Conservation (phyloP, 2,113 vertebrate species). For the Balaeniceps rex region DNA sequence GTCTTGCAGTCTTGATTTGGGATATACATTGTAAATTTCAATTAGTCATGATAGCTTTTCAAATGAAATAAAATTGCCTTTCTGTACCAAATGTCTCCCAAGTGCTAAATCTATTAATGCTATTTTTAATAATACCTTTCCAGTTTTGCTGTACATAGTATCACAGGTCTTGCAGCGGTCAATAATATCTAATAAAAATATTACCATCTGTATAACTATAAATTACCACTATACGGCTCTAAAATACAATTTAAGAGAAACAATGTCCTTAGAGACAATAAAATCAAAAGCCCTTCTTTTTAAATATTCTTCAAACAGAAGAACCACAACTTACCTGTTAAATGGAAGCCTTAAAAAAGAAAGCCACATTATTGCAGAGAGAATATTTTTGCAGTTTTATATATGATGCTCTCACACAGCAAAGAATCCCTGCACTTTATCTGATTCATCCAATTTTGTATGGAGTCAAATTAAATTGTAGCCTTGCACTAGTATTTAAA, state of each 20-base stretch:
- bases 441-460: not conserved
- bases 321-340: not conserved
- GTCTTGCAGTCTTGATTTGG: not conserved
- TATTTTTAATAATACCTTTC: not conserved
- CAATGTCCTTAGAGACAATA: not conserved
- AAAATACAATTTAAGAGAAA: not conserved
- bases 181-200: not conserved
- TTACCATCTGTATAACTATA: not conserved
- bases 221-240: not conserved
- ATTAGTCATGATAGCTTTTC: not conserved
- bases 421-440: not conserved
- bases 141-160: not conserved
- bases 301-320: not conserved
- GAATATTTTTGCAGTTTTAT: not conserved
- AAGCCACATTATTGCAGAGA: not conserved
- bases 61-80: not conserved
- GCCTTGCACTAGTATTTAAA: not conserved
- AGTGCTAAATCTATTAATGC: not conserved
- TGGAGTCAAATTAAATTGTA: not conserved
- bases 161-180: not conserved
- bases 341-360: not conserved
- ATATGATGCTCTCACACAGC: not conserved
- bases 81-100: not conserved
- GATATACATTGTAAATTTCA: not conserved
- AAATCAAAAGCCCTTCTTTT: not conserved